phyloP scores from a whole-genome alignment of 2,113 vertebrate species.

The Strigops habroptila region DNA sequence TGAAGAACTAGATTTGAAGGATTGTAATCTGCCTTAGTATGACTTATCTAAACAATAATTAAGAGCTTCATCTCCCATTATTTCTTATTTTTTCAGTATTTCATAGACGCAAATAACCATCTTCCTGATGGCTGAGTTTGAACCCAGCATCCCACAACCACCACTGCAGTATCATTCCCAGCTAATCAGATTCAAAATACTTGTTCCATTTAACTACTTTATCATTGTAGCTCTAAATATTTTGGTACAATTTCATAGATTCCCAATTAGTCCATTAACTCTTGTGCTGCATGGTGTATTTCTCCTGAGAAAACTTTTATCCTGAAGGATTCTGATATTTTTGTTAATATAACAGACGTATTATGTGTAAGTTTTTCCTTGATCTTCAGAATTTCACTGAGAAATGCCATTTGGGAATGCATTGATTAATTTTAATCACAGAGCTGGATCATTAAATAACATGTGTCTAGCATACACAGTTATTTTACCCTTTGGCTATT shows the following conservation, averaged over 20 bases:
- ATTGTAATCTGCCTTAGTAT: neutral
- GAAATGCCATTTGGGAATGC: neutral
- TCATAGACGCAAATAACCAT: neutral
- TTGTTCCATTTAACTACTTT: neutral
- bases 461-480: conserved; percentile 11
- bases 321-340: neutral
- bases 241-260: neutral
- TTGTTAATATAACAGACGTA: neutral
- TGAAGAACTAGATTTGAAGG: neutral
- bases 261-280: neutral
- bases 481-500: neutral
- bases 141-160: neutral
- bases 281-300: neutral
- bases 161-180: neutral
- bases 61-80: neutral
- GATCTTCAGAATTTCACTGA: neutral
- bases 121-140: neutral
- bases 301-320: neutral
- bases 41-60: neutral
- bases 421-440: conserved; percentile 23
- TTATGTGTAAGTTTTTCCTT: neutral
- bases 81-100: neutral
- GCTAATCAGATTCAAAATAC: neutral
- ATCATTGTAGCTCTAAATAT: neutral
- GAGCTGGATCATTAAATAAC: neutral